phyloP scores from a whole-genome alignment of 1,140 invertebrate genomes.

The Tetramorium simillimum region DNA sequence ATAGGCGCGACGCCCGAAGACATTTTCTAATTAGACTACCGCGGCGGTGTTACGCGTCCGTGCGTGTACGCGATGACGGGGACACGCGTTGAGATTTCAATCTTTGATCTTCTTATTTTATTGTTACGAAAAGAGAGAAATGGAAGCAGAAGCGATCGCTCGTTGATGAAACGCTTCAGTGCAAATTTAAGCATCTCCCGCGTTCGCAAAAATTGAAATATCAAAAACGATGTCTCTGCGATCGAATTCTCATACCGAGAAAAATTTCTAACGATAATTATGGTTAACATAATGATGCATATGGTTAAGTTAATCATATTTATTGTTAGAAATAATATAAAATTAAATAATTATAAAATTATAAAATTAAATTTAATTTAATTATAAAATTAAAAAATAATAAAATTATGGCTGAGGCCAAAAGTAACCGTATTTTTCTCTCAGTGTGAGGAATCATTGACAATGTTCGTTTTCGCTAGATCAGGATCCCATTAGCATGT shows the following conservation, averaged over 20 bases:
- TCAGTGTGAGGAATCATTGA: background rate
- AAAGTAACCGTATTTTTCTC: too few species aligned
- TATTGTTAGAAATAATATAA: too few species aligned
- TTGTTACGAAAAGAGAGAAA: background rate
- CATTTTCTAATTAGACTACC: conserved; percentile 22
- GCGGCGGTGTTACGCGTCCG: background rate
- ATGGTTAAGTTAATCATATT: too few species aligned
- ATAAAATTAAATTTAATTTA: too few species aligned
- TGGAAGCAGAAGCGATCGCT: background rate
- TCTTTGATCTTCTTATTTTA: background rate
- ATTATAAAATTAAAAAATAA: too few species aligned
- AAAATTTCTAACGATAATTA: too few species aligned
- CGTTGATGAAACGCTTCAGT: too few species aligned
- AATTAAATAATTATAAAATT: too few species aligned
- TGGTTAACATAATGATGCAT: too few species aligned
- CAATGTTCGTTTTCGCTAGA: background rate
- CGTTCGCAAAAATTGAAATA: background rate
- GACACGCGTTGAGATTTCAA: background rate
- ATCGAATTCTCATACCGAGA: background rate
- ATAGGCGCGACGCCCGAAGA: background rate
- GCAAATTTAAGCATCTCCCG: background rate
- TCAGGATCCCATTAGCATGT: background rate
- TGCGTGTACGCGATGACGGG: background rate
- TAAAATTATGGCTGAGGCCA: too few species aligned
- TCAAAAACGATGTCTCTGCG: background rate